Conservation (phyloP, 2,797 vertebrate species). For the Urophycis tenuis region DNA sequence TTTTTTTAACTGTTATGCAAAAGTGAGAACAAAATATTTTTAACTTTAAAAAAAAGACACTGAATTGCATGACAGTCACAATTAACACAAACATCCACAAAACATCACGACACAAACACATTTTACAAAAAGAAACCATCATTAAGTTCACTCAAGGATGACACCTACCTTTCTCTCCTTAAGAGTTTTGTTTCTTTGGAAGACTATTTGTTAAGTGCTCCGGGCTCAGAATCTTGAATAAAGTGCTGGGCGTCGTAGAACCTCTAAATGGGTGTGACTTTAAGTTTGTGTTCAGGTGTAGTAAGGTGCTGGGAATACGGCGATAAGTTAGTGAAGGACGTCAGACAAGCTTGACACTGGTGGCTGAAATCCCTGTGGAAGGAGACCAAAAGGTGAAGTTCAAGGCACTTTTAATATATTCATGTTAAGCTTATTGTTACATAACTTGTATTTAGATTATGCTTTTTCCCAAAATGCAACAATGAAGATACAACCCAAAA, state of each 20-base stretch:
- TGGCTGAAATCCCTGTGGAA: constrained; percentile 46
- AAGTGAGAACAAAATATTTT: background rate
- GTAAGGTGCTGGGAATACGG: constrained; percentile 52
- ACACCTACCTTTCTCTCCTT: constrained; percentile 37
- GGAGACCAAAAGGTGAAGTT: constrained; percentile 16
- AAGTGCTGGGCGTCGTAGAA: background rate
- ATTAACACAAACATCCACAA: background rate
- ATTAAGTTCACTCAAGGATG: background rate
- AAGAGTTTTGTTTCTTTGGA: constrained; percentile 41
- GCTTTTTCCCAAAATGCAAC: too few species aligned
- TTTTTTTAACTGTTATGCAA: background rate
- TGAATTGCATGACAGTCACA: background rate
- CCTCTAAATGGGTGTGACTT: constrained; percentile 32
- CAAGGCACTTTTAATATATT: background rate
- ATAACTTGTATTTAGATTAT: too few species aligned
- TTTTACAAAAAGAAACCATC: background rate
- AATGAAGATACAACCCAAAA: too few species aligned
- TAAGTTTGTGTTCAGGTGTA: constrained; percentile 37
- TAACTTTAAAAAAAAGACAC: background rate
- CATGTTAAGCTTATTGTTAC: too few species aligned
- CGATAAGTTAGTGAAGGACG: constrained; percentile 21
- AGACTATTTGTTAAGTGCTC: constrained; percentile 1
- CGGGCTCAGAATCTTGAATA: constrained; percentile 14
- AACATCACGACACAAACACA: background rate
- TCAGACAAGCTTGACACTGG: constrained; percentile 55